These are phyloP conservation scores for Salvelinus fontinalis DNA, from an alignment of 2,113 vertebrate genomes.

Conservation along the genomic window DNA sequence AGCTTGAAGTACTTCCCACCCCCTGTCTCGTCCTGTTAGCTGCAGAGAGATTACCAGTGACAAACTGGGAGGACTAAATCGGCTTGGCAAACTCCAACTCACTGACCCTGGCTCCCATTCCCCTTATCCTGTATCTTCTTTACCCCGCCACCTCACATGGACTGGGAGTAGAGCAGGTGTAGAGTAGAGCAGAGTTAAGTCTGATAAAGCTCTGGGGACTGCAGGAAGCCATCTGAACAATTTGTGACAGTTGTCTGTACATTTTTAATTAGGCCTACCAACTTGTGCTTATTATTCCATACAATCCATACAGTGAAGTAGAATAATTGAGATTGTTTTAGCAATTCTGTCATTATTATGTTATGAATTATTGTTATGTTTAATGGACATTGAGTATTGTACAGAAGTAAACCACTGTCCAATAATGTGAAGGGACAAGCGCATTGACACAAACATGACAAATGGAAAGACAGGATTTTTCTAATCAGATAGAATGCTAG, in stretches of 20 bases:
- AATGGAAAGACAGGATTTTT: not conserved
- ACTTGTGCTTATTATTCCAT: not conserved
- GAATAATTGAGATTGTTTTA: not conserved
- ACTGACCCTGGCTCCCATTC: conserved; percentile 46
- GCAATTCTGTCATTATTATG: no score
- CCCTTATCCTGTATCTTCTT: conserved; percentile 3
- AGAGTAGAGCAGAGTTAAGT: not conserved
- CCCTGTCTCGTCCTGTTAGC: conserved; percentile 56
- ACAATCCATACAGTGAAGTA: not conserved
- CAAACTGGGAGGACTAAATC: conserved; percentile 70
- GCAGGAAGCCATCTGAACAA: not conserved
- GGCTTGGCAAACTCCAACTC: conserved; percentile 62
- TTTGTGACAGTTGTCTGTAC: not conserved
- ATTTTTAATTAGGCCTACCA: no score
- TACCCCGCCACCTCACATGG: not conserved
- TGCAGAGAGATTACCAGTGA: conserved; percentile 70
- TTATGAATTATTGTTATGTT: not conserved
- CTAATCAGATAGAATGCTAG: conserved; percentile 38
- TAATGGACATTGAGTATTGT: not conserved
- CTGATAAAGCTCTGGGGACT: not conserved
- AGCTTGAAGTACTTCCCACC: conserved; percentile 30
- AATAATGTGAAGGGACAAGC: not conserved
- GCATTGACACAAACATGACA: conserved; percentile 11
- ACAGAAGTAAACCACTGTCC: not conserved
- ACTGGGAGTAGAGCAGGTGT: not conserved